Conservation (phyloP, 2,888 invertebrate species). For the Branchipolynoe longqiensis region DNA sequence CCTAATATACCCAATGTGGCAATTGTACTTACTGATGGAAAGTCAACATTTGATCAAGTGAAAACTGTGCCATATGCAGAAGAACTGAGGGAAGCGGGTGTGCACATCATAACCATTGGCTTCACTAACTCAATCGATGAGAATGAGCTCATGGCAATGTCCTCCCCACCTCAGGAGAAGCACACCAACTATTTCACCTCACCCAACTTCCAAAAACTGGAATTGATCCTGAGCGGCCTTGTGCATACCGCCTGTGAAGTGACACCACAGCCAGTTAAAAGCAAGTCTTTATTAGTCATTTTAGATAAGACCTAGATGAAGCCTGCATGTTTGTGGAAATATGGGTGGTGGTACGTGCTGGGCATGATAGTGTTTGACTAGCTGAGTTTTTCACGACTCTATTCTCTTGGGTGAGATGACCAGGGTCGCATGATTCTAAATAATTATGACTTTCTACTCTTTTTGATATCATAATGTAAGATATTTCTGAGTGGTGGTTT, state of each 20-base stretch:
- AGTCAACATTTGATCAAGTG: conserved; percentile 18
- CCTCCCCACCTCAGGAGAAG: conserved; percentile 18
- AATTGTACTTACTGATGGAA: conserved; percentile 62
- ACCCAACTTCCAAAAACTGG: conserved; percentile 19
- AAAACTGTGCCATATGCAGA: conserved; percentile 44
- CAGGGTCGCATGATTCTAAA: too few relatives aligned
- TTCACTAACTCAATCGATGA: conserved; percentile 28
- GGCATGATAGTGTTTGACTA: too few relatives aligned
- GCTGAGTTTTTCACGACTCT: too few relatives aligned
- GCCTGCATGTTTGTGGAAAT: too few relatives aligned
- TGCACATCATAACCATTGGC: conserved; percentile 8
- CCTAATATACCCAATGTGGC: conserved; percentile 53
- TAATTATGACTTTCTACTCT: too few relatives aligned
- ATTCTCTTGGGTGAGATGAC: too few relatives aligned
- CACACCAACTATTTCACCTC: conserved; percentile 37
- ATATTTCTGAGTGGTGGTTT: too few relatives aligned
- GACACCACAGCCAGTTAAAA: not conserved
- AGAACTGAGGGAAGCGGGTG: conserved; percentile 1
- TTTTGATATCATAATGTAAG: too few relatives aligned
- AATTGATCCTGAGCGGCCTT: not conserved
- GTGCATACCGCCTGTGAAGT: conserved; percentile 13
- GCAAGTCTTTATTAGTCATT: not conserved
- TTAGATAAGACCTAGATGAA: not conserved
- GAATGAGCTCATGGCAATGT: conserved; percentile 32
- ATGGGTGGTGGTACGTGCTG: too few relatives aligned